phyloP scores from a whole-genome alignment of 2,888 invertebrate species.

The Pheosia gnoma region DNA sequence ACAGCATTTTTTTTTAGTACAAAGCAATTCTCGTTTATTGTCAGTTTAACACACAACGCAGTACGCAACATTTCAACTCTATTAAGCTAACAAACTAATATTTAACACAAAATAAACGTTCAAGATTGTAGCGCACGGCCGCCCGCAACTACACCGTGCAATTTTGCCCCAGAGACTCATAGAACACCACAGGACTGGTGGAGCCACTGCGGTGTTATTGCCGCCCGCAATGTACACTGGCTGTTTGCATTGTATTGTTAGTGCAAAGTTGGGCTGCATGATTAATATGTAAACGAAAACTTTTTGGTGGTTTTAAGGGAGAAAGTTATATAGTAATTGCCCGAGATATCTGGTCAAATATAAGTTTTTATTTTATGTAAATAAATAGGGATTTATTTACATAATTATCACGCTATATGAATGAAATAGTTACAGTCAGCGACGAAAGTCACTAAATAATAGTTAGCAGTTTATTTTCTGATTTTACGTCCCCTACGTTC shows the following conservation, averaged over 20 bases:
- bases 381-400: too few species aligned
- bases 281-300: conserved; percentile 6
- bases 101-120: conserved; percentile 25
- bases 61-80: background rate
- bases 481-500: too few species aligned
- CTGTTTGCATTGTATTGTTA: conserved; percentile 18
- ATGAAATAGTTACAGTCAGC: too few species aligned
- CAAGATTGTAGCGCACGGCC: conserved; percentile 23
- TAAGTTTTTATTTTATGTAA: too few species aligned
- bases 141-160: conserved; percentile 29
- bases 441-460: too few species aligned
- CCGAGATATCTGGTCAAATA: background rate
- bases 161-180: conserved; percentile 38
- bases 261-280: background rate
- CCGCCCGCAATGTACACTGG: conserved; percentile 15
- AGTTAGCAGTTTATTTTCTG: too few species aligned
- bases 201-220: conserved; percentile 27
- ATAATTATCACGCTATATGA: too few species aligned
- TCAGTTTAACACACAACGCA: background rate
- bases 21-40: background rate
- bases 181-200: conserved; percentile 19
- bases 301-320: background rate
- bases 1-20: background rate
- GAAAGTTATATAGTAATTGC: background rate
- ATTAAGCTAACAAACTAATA: conserved; percentile 9